A percentile compares a stretch with the other conserved stretches of the same genome.
Conservation (phyloP, 2,113 vertebrate genomes). For the Galemys pyrenaicus region DNA sequence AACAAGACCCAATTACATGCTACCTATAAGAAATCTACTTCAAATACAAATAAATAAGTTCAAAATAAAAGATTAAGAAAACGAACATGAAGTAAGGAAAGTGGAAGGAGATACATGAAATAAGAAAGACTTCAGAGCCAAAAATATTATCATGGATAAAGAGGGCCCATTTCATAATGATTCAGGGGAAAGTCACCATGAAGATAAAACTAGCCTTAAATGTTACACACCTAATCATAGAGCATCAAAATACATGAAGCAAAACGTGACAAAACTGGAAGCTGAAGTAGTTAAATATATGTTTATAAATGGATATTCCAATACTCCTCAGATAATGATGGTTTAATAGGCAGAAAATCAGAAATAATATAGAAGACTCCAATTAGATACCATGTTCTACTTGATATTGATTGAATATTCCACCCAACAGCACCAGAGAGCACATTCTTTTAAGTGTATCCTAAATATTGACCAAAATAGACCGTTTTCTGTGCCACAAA, state of each 20-base stretch:
- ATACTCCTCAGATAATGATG: neutral
- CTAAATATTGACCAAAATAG: neutral
- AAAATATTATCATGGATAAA: neutral
- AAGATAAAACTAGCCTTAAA: neutral
- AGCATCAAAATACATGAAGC: neutral
- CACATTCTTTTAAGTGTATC: neutral
- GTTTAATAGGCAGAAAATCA: neutral
- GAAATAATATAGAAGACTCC: neutral
- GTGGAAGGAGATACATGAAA: neutral
- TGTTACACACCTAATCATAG: neutral
- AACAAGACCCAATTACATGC: neutral
- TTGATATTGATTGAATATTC: neutral
- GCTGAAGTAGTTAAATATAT: neutral
- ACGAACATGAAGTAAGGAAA: neutral
- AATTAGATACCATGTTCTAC: neutral
- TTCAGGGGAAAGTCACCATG: neutral
- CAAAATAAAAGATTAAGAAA: neutral
- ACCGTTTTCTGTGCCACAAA: neutral
- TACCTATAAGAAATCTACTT: neutral
- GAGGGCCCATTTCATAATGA: neutral
- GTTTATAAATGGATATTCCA: neutral
- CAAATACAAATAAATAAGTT: neutral
- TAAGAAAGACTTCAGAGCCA: neutral
- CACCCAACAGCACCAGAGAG: neutral
- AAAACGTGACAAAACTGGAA: neutral